Percentiles rank a stretch among this genome's conserved stretches.
Conservation (phyloP, 2,113 vertebrate species). For the Chlorodrepanis virens region DNA sequence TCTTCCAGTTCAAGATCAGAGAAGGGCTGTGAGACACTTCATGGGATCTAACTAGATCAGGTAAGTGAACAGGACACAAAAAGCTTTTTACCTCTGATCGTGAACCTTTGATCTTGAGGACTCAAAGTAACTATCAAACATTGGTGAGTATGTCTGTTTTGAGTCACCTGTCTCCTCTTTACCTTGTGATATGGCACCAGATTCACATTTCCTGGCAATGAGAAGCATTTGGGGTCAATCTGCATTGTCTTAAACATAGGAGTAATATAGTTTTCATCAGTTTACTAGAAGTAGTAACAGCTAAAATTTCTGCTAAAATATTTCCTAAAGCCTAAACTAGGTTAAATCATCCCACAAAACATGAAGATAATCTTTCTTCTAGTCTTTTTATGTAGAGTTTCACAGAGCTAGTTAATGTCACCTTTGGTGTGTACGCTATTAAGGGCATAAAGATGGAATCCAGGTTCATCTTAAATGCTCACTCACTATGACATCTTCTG, state of each 20-base stretch:
- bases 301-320: background rate
- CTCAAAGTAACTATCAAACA: slow-evolving; percentile 79
- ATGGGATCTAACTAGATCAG: background rate
- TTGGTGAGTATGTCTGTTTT: slow-evolving; percentile 68
- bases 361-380: background rate
- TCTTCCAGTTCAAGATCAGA: background rate
- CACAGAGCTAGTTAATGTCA: background rate
- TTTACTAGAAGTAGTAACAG: background rate
- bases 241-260: background rate
- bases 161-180: slow-evolving; percentile 59
- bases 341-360: background rate
- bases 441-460: background rate
- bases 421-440: fast-evolving
- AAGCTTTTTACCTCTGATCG: slow-evolving; percentile 77
- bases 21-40: background rate
- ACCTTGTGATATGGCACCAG: slow-evolving; percentile 51
- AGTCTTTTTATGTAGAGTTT: background rate
- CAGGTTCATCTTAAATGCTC: background rate
- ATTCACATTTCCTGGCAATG: slow-evolving; percentile 74
- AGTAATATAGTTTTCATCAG: background rate
- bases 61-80: background rate
- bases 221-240: background rate
- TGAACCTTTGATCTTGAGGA: slow-evolving; percentile 80
- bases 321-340: background rate
- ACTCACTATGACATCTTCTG: background rate